Evolutionary conservation across 2,888 invertebrate genomes (phyloP), one percentile per base, ranked within the genome.

Genomic region (Andrena praecox): DNA sequence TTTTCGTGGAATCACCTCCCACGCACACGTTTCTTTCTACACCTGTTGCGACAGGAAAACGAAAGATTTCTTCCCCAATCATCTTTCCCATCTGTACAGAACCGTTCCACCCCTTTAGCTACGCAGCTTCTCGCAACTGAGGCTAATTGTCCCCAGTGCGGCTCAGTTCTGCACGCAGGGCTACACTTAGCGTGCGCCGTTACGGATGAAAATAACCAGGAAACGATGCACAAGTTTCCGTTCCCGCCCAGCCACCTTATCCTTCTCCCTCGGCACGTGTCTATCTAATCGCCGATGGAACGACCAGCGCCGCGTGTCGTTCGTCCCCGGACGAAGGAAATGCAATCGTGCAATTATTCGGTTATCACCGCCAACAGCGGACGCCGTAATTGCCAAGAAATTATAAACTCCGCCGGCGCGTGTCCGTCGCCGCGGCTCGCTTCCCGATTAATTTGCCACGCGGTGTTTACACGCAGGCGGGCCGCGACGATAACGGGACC

Each of bases 361-460:
- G 24, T 33, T 48, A 48, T 33, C 2, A 10, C 0, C 16, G 31
- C 8, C 24, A 5, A 2, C 42, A n/a, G 1, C 35, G n/a, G 20
- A 16, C 8, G 70, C 48, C 7, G 31, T 54, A 67, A 73, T 77
- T 67, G 66, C 16, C 16, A n/a, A 54, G 31, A 42, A 72, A 33
- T 68, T 50, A 29, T 8, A 72, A 77, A 77, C 33, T 16, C n/a
- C 27, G 6, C 24, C 42, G 35, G 50, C 63, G 12, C 27, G 54
- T 64, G 59, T 35, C 6, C 29, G 33, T 35, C 29, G 2, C n/a
- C 10, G 4, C 60, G 31, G 31, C 56, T 54, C 12, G n/a, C 27
- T 20, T 27, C 29, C 8, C n/a, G 67, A 78, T 81, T 68, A 83
- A 82, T 74, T 83, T 63, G 74, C 59, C 69, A 67, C 48, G 56